Conservation (phyloP, 2,888 invertebrate genomes). For the Hyppa rectilinea region DNA sequence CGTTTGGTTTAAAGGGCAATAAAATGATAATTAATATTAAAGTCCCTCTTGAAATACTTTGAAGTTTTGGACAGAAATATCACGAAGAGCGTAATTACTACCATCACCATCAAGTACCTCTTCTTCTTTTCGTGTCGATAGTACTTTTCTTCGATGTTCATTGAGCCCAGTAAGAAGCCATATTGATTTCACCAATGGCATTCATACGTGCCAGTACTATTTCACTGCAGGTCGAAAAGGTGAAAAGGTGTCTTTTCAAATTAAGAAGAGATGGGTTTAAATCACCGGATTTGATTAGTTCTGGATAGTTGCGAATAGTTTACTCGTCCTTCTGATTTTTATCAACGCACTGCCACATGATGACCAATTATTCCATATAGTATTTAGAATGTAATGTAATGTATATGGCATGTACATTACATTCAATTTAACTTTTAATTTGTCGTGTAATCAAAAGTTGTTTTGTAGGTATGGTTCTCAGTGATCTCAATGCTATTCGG, state of each 20-base stretch:
- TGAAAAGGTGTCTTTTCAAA: not conserved
- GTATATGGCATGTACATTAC: no score
- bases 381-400: no score
- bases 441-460: not conserved
- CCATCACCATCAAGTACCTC: no score
- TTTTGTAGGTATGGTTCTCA: not conserved
- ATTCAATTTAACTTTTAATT: no score
- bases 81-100: no score
- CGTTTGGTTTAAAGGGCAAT: slow-evolving; percentile 37
- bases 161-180: no score
- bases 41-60: slow-evolving; percentile 13
- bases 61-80: slow-evolving; percentile 14
- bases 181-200: no score
- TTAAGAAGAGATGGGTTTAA: not conserved
- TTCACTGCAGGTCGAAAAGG: not conserved
- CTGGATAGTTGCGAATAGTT: not conserved
- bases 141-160: no score
- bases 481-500: not conserved
- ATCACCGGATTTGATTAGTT: not conserved
- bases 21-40: slow-evolving; percentile 39
- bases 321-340: not conserved
- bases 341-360: not conserved
- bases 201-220: no score
- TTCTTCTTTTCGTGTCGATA: no score
- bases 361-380: not conserved